A percentile compares a stretch with the other conserved stretches of the same genome.
Conservation (phyloP, 2,797 vertebrate genomes). For the Lycodopsis pacificus region DNA sequence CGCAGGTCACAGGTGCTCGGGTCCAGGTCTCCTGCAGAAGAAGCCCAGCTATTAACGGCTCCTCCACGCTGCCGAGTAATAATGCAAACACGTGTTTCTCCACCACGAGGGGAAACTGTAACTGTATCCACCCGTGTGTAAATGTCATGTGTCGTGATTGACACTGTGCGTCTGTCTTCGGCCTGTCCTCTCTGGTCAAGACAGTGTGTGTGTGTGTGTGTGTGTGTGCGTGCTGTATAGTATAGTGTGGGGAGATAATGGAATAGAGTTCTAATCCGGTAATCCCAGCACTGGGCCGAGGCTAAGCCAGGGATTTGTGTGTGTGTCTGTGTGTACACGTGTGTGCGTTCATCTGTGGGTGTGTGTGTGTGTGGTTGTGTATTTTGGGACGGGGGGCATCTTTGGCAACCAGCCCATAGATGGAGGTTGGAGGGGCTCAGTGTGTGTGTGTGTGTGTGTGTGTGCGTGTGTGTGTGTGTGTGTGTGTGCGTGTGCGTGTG, state of each 20-base stretch:
- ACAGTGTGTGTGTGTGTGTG: conserved; percentile 42
- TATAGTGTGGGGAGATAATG: conserved; percentile 84
- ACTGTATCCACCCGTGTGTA: conserved; percentile 58
- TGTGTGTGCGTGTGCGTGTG: conserved; percentile 10
- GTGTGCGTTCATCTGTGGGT: no score
- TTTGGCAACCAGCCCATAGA: conserved; percentile 70
- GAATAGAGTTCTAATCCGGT: conserved; percentile 87
- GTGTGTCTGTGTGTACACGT: conserved; percentile 55
- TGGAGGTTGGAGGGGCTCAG: conserved; percentile 63
- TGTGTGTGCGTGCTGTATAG: conserved; percentile 21
- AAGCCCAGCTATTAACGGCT: conserved; percentile 2
- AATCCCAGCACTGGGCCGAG: conserved; percentile 86
- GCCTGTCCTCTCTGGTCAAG: conserved; percentile 60
- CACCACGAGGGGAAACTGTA: conserved; percentile 25
- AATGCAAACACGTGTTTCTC: conserved; percentile 6
- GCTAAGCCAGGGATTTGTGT: conserved; percentile 87
- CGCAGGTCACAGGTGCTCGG: conserved; percentile 2
- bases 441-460: conserved; percentile 10
- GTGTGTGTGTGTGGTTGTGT: conserved; percentile 54
- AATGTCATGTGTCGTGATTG: conserved; percentile 71
- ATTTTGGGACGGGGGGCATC: conserved; percentile 61
- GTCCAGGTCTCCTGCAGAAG: neutral
- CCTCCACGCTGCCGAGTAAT: neutral
- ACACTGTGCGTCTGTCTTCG: conserved; percentile 65
- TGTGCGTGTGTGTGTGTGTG: conserved; percentile 13